Evolutionary conservation across 2,113 vertebrate species (phyloP).

Genomic region (Charina bottae): DNA sequence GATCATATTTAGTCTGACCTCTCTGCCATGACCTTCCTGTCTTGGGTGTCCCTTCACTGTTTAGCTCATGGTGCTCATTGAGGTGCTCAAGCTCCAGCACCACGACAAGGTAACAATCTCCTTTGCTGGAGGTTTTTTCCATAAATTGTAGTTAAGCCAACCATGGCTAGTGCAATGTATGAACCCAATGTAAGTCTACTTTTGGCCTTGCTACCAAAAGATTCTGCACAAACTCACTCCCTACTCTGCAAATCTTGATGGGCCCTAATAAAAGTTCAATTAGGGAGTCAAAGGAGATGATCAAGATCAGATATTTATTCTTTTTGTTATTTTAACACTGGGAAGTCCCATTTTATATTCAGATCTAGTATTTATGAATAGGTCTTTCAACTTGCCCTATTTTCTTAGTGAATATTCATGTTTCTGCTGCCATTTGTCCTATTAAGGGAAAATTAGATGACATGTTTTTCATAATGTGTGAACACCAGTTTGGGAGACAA

Average conservation of each 20-base stretch:
- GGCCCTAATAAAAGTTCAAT: background rate
- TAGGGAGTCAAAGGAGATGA: background rate
- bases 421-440: too few species aligned
- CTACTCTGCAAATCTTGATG: background rate
- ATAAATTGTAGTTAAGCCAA: background rate
- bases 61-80: too few species aligned
- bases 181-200: background rate
- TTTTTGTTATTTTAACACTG: background rate
- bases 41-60: too few species aligned
- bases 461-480: background rate
- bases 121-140: too few species aligned
- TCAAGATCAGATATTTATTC: background rate
- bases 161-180: background rate
- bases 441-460: background rate
- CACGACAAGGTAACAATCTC: too few species aligned
- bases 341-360: background rate
- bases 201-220: background rate
- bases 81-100: too few species aligned
- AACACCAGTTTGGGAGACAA: background rate
- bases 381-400: background rate
- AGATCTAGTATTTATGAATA: too few species aligned
- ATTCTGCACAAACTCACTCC: background rate
- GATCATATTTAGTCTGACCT: too few species aligned
- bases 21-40: too few species aligned
- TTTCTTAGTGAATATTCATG: background rate